A percentile compares a stretch with the other conserved stretches of the same genome.
Evolutionary conservation across 2,888 invertebrate species (phyloP).

Genomic region (Lepidonotus clava): DNA sequence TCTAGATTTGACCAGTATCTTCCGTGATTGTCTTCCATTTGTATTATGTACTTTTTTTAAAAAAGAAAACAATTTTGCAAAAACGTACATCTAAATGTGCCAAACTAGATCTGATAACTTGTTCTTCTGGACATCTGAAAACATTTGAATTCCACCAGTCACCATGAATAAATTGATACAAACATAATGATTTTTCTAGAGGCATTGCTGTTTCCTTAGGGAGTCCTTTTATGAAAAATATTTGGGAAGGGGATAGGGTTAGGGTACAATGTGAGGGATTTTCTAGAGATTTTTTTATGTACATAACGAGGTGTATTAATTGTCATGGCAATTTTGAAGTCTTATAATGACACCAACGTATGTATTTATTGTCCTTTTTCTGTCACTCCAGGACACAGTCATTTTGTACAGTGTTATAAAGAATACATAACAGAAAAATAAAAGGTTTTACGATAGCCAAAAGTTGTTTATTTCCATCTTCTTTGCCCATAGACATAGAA

Average conservation of each 20-base stretch:
- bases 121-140: not conserved
- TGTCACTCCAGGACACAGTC: constrained; percentile 28
- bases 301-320: constrained; percentile 50
- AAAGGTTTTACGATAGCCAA: constrained; percentile 22
- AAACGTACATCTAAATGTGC: not conserved
- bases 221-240: not conserved
- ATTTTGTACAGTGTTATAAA: constrained; percentile 48
- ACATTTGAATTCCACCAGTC: not conserved
- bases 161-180: not conserved
- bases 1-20: not conserved
- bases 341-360: constrained; percentile 30
- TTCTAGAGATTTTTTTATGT: constrained; percentile 47
- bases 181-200: not conserved
- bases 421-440: constrained; percentile 47
- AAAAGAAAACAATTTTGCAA: too few relatives aligned
- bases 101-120: constrained; percentile 4
- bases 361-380: constrained; percentile 41
- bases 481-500: too few relatives aligned
- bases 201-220: not conserved
- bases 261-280: not conserved
- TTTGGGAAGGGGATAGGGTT: not conserved
- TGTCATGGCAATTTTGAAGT: constrained; percentile 12
- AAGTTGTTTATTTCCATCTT: not conserved
- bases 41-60: too few relatives aligned
- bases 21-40: not conserved